Evolutionary conservation across 1,140 invertebrate species (phyloP).

Genomic region (Hirudo medicinalis): DNA sequence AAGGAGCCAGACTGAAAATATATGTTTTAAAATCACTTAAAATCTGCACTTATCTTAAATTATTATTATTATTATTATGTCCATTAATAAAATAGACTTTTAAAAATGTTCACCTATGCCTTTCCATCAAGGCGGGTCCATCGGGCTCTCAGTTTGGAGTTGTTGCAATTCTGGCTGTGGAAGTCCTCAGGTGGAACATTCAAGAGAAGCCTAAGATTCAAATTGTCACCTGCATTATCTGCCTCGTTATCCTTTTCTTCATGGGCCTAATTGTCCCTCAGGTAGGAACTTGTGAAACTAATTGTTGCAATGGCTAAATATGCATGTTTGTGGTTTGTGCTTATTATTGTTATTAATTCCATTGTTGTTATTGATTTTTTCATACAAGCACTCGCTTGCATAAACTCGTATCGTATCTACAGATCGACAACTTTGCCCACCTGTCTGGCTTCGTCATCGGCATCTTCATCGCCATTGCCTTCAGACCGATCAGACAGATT

Average conservation of each 20-base stretch:
- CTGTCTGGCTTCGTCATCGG: constrained; percentile 79
- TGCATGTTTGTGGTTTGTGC: too few relatives aligned
- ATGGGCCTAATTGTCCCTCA: constrained; percentile 58
- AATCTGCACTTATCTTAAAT: neutral
- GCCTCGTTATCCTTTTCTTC: constrained; percentile 61
- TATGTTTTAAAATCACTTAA: neutral
- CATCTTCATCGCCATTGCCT: constrained; percentile 71
- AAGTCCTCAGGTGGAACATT: constrained; percentile 52
- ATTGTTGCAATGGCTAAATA: neutral
- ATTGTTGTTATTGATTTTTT: too few relatives aligned
- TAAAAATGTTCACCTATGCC: neutral
- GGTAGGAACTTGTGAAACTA: neutral
- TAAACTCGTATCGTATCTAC: neutral
- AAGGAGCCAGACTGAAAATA: neutral
- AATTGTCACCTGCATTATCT: constrained; percentile 58
- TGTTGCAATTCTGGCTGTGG: constrained; percentile 75
- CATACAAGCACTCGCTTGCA: too few relatives aligned
- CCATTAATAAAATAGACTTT: neutral
- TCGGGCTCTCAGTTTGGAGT: constrained; percentile 84
- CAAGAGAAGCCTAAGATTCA: constrained; percentile 41
- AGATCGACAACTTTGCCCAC: constrained; percentile 89
- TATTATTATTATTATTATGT: neutral
- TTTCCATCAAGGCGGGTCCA: constrained; percentile 64
- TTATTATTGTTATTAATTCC: too few relatives aligned
- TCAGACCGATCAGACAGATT: constrained; percentile 72